A percentile compares a stretch with the other conserved stretches of the same genome.
phyloP scores from a whole-genome alignment of 2,113 vertebrate species.

The Vulpes vulpes region DNA sequence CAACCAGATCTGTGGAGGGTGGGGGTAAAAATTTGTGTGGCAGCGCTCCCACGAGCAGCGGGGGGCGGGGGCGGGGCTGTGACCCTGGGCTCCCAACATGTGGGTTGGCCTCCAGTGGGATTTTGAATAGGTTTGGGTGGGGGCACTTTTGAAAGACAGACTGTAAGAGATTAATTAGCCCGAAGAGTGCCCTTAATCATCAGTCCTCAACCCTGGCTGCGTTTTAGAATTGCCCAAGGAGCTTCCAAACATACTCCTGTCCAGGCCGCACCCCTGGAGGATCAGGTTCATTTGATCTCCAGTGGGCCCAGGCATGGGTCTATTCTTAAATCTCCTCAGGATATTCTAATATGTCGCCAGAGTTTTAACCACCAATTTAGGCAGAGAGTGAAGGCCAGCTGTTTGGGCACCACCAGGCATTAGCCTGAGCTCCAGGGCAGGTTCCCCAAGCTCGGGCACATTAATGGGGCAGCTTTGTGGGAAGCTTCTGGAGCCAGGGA shows the following conservation, averaged over 20 bases:
- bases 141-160: background rate
- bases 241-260: background rate
- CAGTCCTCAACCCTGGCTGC: background rate
- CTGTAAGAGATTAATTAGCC: background rate
- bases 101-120: background rate
- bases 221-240: background rate
- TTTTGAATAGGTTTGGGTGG: background rate
- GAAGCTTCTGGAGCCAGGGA: background rate
- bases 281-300: background rate
- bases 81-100: background rate
- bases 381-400: background rate
- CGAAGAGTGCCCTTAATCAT: background rate
- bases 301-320: background rate
- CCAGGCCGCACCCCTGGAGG: background rate
- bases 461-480: background rate
- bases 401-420: background rate
- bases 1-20: background rate
- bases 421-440: background rate
- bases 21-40: background rate
- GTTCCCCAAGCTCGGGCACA: background rate
- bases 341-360: background rate
- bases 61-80: accelerated
- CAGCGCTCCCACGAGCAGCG: too few relatives aligned
- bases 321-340: background rate
- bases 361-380: background rate